Evolutionary conservation across 2,113 vertebrate genomes (phyloP).

Genomic region (Menura novaehollandiae): DNA sequence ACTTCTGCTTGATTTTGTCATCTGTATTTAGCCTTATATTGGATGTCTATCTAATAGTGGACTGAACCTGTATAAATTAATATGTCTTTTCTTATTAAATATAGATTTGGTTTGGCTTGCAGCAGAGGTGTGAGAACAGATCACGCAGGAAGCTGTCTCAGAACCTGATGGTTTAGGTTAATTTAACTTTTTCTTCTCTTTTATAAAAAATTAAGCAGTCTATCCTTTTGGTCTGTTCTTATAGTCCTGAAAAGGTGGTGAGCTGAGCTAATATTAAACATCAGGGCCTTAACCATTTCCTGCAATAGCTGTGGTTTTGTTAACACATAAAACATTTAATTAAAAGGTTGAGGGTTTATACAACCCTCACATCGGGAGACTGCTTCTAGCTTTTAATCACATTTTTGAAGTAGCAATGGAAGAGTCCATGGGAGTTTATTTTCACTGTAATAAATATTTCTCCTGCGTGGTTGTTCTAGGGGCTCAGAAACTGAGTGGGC

Average conservation of each 20-base stretch:
- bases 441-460: not conserved
- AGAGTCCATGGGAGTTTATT: not conserved
- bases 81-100: not conserved
- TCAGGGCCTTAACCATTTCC: not conserved
- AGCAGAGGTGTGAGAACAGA: not conserved
- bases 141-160: not conserved
- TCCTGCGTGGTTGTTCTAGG: not conserved
- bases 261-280: not conserved
- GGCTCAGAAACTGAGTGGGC: not conserved
- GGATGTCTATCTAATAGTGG: not conserved
- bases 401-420: not conserved
- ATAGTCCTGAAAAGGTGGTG: not conserved
- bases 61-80: not conserved
- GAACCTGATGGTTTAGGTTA: not conserved
- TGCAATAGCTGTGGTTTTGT: not conserved
- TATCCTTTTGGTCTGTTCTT: not conserved
- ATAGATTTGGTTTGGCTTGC: not conserved
- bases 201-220: not conserved
- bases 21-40: not conserved
- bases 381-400: not conserved
- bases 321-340: not conserved
- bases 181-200: not conserved
- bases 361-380: rapidly evolving
- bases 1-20: not conserved
- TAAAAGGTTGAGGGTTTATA: not conserved